Conservation (phyloP, 92 coral and sea anemone genomes). For the Palythoa caribaeorum region DNA sequence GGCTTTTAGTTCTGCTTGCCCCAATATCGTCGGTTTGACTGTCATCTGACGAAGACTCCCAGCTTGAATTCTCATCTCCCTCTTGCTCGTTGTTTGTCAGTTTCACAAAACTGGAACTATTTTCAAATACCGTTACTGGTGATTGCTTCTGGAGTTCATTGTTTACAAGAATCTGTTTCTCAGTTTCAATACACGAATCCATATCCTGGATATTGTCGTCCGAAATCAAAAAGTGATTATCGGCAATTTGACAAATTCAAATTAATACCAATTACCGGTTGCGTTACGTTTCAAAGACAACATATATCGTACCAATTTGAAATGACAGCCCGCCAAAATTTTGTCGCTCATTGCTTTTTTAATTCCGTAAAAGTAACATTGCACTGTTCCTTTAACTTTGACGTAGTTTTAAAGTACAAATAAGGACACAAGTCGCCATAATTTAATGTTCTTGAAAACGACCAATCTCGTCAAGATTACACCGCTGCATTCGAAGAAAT, state of each 20-base stretch:
- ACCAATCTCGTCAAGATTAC: too few species aligned
- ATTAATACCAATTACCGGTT: neutral
- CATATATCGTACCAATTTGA: neutral
- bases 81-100: neutral
- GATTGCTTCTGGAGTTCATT: neutral
- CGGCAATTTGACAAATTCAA: neutral
- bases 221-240: neutral
- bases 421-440: too few species aligned
- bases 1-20: slow-evolving; percentile 40
- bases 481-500: too few species aligned
- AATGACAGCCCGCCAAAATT: neutral
- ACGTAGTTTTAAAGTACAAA: too few species aligned
- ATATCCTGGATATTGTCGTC: neutral
- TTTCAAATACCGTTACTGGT: neutral
- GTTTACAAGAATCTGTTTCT: neutral
- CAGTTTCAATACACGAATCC: neutral
- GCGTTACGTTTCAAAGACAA: neutral
- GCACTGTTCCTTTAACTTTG: too few species aligned
- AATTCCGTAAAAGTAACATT: too few species aligned
- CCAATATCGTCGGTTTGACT: neutral
- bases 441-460: too few species aligned
- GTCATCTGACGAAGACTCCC: neutral
- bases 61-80: neutral
- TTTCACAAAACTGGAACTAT: neutral
- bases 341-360: too few species aligned